Evolutionary conservation across 2,113 vertebrate genomes (phyloP).

Genomic region (Tupaia chinensis): DNA sequence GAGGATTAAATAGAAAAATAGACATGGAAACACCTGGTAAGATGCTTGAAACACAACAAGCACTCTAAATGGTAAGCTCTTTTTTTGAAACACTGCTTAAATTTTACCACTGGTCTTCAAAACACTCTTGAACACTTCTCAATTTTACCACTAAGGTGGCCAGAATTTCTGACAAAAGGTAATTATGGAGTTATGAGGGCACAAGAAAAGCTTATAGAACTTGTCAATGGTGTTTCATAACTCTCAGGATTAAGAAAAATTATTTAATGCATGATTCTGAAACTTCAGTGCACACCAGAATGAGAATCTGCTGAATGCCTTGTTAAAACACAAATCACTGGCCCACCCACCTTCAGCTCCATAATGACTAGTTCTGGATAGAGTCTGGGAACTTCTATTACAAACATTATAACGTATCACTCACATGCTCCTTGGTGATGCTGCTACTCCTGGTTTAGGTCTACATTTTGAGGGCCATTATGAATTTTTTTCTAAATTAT

Average conservation of each 20-base stretch:
- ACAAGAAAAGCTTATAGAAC: not conserved
- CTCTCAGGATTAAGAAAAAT: conserved; percentile 6
- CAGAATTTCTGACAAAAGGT: conserved; percentile 1
- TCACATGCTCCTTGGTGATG: conserved; percentile 1
- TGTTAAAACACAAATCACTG: not conserved
- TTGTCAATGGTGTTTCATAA: not conserved
- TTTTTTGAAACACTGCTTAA: conserved; percentile 33
- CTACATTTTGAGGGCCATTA: not conserved
- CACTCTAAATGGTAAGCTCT: not conserved
- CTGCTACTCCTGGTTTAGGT: not conserved
- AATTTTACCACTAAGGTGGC: not conserved
- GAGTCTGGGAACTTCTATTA: not conserved
- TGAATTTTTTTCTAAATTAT: not conserved
- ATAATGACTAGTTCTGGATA: not conserved
- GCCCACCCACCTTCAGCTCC: not conserved
- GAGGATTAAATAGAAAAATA: conserved; percentile 21
- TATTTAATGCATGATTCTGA: not conserved
- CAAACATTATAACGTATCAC: not conserved
- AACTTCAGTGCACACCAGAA: not conserved
- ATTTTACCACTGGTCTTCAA: conserved; percentile 2
- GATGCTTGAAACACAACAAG: not conserved
- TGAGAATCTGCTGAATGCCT: not conserved
- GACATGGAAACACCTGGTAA: not conserved
- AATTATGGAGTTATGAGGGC: not conserved
- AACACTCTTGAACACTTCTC: conserved; percentile 17